phyloP scores from a whole-genome alignment of 2,113 vertebrate genomes.

The Mus pahari region DNA sequence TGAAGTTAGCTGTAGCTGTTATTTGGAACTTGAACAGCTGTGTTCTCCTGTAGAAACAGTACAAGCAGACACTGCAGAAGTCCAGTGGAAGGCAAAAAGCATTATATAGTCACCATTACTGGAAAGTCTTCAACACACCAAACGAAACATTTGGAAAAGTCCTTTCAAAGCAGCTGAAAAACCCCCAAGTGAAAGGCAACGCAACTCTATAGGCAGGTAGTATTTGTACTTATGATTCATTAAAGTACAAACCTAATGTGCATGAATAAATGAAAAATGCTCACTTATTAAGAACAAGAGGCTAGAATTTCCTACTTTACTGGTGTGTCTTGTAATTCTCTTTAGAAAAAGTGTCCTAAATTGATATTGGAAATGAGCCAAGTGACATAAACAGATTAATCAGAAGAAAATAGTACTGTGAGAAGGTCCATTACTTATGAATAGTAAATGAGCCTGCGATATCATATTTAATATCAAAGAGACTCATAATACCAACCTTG shows the following conservation, averaged over 20 bases:
- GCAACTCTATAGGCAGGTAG: background rate
- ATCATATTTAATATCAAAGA: background rate
- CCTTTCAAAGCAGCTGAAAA: conserved; percentile 44
- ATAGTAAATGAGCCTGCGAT: background rate
- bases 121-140: conserved; percentile 29
- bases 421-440: background rate
- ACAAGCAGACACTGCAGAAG: conserved; percentile 26
- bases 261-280: background rate
- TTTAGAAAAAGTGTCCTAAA: conserved; percentile 21
- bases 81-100: conserved; percentile 27
- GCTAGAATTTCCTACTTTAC: conserved; percentile 19
- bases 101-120: conserved; percentile 20
- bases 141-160: conserved; percentile 38
- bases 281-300: background rate
- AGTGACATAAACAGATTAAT: background rate
- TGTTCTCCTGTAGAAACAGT: conserved; percentile 57
- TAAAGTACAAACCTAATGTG: background rate
- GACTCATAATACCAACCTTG: conserved; percentile 8
- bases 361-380: conserved; percentile 26
- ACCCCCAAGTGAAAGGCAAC: background rate
- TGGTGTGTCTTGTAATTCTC: background rate
- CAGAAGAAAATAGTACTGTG: conserved; percentile 6
- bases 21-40: conserved; percentile 67
- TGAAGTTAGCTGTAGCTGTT: conserved; percentile 57
- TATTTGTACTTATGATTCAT: conserved; percentile 10